A percentile compares a stretch with the other conserved stretches of the same genome.
Conservation (phyloP, 2,113 vertebrate species). For the Gorsachius goisagi region DNA sequence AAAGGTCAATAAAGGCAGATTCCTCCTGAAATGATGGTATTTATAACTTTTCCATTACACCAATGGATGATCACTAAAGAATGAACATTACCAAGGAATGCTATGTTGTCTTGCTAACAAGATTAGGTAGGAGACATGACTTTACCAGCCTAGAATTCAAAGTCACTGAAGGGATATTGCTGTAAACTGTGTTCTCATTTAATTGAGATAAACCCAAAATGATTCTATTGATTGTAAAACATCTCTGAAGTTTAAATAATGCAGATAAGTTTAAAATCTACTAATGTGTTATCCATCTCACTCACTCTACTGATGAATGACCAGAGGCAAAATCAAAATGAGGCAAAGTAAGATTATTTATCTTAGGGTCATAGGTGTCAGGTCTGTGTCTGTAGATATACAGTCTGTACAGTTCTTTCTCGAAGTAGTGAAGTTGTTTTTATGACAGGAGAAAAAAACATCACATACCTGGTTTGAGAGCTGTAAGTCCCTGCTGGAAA, state of each 20-base stretch:
- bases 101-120: background rate
- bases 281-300: background rate
- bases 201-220: background rate
- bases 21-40: background rate
- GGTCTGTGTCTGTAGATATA: background rate
- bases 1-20: background rate
- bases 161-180: background rate
- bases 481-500: background rate
- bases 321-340: background rate
- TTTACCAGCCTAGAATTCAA: background rate
- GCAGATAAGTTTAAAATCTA: background rate
- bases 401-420: background rate
- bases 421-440: background rate
- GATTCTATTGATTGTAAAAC: background rate
- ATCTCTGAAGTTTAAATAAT: background rate
- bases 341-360: background rate
- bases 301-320: background rate
- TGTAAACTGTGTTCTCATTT: background rate
- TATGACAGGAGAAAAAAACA: background rate
- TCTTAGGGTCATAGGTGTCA: background rate
- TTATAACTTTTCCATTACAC: background rate
- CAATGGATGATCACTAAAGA: background rate
- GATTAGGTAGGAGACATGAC: background rate
- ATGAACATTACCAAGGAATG: background rate
- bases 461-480: background rate